phyloP scores from a whole-genome alignment of 2,888 invertebrate species.

The Agapostemon virescens region DNA sequence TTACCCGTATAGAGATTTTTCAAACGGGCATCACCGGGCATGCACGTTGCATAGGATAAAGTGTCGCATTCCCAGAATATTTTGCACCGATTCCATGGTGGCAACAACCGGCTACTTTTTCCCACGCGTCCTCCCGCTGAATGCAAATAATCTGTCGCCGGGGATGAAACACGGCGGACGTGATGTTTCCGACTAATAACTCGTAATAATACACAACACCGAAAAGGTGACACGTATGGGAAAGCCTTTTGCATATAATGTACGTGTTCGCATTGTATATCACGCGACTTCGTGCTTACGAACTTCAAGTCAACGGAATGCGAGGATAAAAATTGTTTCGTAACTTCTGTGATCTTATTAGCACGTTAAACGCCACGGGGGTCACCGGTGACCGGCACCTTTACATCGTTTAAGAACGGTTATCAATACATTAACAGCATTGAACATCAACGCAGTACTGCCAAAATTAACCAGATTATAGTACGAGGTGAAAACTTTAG shows the following conservation, averaged over 20 bases:
- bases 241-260: slow-evolving; percentile 31
- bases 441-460: no score
- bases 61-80: slow-evolving; percentile 35
- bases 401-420: no score
- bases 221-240: slow-evolving; percentile 44
- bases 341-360: background rate
- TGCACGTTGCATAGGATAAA: slow-evolving; percentile 6
- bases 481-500: no score
- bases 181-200: slow-evolving; percentile 52
- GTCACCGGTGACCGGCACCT: no score
- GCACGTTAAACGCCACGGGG: no score
- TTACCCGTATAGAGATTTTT: slow-evolving; percentile 50
- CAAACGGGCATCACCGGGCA: slow-evolving; percentile 16
- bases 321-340: background rate
- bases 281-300: slow-evolving; percentile 18
- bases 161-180: slow-evolving; percentile 32
- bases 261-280: slow-evolving; percentile 41
- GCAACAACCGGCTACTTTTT: slow-evolving; percentile 18
- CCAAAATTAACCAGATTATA: no score
- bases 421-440: no score
- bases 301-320: background rate
- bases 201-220: slow-evolving; percentile 42
- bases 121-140: background rate
- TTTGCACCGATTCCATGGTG: slow-evolving; percentile 29
- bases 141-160: slow-evolving; percentile 41